Evolutionary conservation across 2,888 invertebrate species (phyloP), one percentile per base, ranked within the genome.

Genomic region (Philereme transversata): DNA sequence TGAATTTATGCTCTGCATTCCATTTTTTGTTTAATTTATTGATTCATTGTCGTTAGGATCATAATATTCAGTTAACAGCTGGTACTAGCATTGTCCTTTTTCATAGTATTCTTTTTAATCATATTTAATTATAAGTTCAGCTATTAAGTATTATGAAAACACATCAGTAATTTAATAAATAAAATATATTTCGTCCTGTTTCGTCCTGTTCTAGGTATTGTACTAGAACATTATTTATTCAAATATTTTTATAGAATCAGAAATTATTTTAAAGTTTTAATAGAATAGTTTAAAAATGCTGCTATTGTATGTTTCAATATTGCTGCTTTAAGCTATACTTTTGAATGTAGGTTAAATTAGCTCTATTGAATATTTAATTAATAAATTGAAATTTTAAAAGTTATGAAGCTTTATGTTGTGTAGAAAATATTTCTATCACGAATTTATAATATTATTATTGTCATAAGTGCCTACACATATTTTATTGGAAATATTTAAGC

Each of bases 211-310:
- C 50, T 60, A 63, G 47, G 52, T 50, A 38, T 59, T 50, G 47
- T 53, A 50, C 45, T 58, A 62, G 43, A 55, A 57, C 54, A 52
- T 50, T 59, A 56, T 62, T 64, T 64, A 64, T 61, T 64, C 52
- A 8, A 40, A 40, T 7, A 40, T 40, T 8, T 40, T 5, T 22
- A 22, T 22, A 22, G 22, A 22, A 22, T 22, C 22, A n/a, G n/a
- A n/a, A n/a, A n/a, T n/a, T n/a, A n/a, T n/a, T n/a, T n/a, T n/a
- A n/a, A n/a, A n/a, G n/a, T n/a, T n/a, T n/a, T 22, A 22, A 22
- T 22, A 22, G 3, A 22, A 22, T 22, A 22, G 22, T 3, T 22
- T 22, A 22, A 22, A 22, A 22, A 22, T 3, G 22, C 22, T 22
- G 22, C 22, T 22, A 22, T 22, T 22, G 22, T 22, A 22, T 22